Conservation (phyloP, 1,140 invertebrate species). For the Myzus persicae region DNA sequence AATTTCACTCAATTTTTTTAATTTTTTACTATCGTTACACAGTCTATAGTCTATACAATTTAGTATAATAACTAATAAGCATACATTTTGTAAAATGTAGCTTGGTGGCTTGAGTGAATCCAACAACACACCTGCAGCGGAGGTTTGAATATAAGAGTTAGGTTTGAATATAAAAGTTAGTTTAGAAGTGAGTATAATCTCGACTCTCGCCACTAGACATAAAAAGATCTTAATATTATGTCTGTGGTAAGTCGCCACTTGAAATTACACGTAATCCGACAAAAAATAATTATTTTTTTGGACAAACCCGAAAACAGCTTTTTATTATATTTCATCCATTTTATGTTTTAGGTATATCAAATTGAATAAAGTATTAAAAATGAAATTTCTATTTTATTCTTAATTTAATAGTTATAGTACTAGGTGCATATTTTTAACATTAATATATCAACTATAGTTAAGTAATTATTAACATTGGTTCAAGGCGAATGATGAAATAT, state of each 20-base stretch:
- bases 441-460: neutral
- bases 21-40: neutral
- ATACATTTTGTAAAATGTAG: neutral
- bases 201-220: too few species aligned
- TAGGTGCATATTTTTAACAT: neutral
- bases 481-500: conserved; percentile 18
- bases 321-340: neutral
- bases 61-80: neutral
- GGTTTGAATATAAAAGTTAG: too few species aligned
- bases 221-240: too few species aligned
- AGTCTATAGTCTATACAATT: neutral
- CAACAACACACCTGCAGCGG: too few species aligned
- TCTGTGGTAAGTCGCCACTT: too few species aligned
- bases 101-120: too few species aligned
- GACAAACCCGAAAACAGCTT: too few species aligned
- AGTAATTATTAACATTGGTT: neutral
- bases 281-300: too few species aligned
- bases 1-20: too few species aligned
- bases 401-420: neutral
- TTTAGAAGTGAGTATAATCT: too few species aligned
- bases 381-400: neutral
- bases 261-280: too few species aligned
- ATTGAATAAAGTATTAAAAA: neutral
- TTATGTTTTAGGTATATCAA: neutral
- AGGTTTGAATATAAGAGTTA: too few species aligned